Percentiles rank a stretch among this genome's conserved stretches.
Evolutionary conservation across 2,888 invertebrate genomes (phyloP).

Genomic region (Tyria jacobaeae): DNA sequence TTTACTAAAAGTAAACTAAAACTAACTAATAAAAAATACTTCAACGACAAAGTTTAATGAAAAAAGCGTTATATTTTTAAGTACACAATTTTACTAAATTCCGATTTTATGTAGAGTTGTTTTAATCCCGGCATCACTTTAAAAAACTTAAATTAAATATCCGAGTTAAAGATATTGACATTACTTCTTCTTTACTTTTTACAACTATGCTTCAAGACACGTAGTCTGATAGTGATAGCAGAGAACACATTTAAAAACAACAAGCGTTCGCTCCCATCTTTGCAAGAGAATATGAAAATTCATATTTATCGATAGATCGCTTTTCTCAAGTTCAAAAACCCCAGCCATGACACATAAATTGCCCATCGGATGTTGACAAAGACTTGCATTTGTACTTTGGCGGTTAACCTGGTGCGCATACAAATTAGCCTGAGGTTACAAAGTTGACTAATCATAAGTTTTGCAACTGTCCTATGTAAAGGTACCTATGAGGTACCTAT

Average conservation of each 20-base stretch:
- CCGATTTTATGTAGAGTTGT: no score
- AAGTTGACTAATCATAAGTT: constrained; percentile 64
- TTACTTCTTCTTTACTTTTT: neutral
- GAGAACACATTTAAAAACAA: no score
- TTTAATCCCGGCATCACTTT: no score
- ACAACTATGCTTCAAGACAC: neutral
- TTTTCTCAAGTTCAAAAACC: constrained; percentile 43
- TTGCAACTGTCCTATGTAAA: constrained; percentile 47
- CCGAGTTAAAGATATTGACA: no score
- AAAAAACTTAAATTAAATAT: no score
- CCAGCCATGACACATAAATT: constrained; percentile 68
- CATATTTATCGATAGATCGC: constrained; percentile 8
- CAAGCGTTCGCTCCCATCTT: neutral
- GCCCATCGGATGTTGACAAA: constrained; percentile 62
- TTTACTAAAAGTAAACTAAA: neutral
- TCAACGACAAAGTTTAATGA: no score
- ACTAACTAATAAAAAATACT: no score
- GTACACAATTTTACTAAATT: no score
- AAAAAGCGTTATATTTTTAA: no score
- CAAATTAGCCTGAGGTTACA: constrained; percentile 51
- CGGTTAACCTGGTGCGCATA: constrained; percentile 58
- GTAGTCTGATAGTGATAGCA: neutral
- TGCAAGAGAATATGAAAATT: neutral
- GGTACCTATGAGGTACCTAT: constrained; percentile 7
- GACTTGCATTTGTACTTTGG: constrained; percentile 57